These are phyloP conservation scores for Akabosia matsudoensis DNA, from an alignment of 1,140 invertebrate genomes.

Conservation along the genomic window DNA sequence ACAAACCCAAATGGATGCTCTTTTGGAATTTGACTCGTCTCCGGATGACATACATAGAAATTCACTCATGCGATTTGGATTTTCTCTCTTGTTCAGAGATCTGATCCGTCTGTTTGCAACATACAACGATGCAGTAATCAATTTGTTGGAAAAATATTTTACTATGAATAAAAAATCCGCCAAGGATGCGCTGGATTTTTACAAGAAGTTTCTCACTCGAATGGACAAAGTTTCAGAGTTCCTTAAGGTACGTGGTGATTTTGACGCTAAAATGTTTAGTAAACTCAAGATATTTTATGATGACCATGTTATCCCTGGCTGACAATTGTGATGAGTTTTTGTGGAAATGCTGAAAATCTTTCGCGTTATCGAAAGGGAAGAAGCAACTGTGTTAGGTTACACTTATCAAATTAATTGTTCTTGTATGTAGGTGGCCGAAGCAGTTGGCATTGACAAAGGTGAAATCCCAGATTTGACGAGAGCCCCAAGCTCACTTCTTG, in stretches of 20 bases:
- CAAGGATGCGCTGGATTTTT: slow-evolving; percentile 86
- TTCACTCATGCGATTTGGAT: slow-evolving; percentile 97
- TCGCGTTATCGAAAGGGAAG: neutral
- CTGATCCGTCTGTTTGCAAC: slow-evolving; percentile 98
- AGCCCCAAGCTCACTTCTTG: slow-evolving; percentile 95
- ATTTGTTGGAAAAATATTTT: slow-evolving; percentile 96
- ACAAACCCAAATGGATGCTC: slow-evolving; percentile 89
- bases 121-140: slow-evolving; percentile 99
- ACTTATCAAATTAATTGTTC: neutral
- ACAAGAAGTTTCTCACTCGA: slow-evolving; percentile 97
- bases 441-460: slow-evolving; percentile 95
- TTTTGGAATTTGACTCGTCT: slow-evolving; percentile 96
- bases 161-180: slow-evolving; percentile 96
- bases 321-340: neutral
- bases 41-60: slow-evolving; percentile 90
- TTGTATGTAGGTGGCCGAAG: slow-evolving; percentile 61
- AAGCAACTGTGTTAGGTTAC: neutral
- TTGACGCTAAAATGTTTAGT: slow-evolving; percentile 31
- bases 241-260: slow-evolving; percentile 88
- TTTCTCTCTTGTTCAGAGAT: slow-evolving; percentile 97
- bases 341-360: too few species aligned
- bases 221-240: slow-evolving; percentile 99
- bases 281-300: slow-evolving; percentile 20
- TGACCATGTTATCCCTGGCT: slow-evolving; percentile 29
- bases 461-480: slow-evolving; percentile 96